phyloP scores from a whole-genome alignment of 2,888 invertebrate genomes.

The Bedellia somnulentella region DNA sequence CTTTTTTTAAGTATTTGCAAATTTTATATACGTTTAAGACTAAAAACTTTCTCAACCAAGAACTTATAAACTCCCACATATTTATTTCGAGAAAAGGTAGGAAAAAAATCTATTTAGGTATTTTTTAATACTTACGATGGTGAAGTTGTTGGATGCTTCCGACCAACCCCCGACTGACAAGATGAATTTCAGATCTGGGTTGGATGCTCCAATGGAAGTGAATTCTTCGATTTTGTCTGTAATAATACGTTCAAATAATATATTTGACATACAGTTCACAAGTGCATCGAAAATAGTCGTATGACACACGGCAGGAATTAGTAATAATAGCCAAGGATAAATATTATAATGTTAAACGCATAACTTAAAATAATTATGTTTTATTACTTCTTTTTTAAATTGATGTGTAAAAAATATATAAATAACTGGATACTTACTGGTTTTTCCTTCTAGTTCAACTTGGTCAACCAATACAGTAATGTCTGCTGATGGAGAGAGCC shows the following conservation, averaged over 20 bases:
- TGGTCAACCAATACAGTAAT: slow-evolving; percentile 3
- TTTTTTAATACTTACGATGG: slow-evolving; percentile 21
- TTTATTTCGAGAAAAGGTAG: no score
- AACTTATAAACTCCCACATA: no score
- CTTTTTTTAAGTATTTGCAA: no score
- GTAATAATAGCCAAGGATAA: neutral
- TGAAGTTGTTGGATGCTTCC: slow-evolving; percentile 51
- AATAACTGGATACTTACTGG: slow-evolving; percentile 8
- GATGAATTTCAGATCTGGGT: slow-evolving; percentile 31
- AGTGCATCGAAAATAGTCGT: neutral
- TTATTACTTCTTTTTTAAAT: no score
- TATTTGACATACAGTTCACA: no score
- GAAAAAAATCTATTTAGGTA: no score
- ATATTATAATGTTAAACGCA: no score
- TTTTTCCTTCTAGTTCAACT: slow-evolving; percentile 6
- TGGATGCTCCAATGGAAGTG: slow-evolving; percentile 26
- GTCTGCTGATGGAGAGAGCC: slow-evolving; percentile 6
- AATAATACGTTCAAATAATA: no score
- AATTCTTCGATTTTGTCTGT: slow-evolving; percentile 18
- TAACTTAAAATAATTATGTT: no score
- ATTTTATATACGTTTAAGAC: no score
- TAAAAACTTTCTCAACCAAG: no score
- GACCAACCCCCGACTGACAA: slow-evolving; percentile 44
- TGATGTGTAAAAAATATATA: neutral
- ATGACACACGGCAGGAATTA: no score